Percentiles rank a stretch among this genome's conserved stretches.
phyloP scores from a whole-genome alignment of 2,797 vertebrate species.

The Anguilla pacifica region DNA sequence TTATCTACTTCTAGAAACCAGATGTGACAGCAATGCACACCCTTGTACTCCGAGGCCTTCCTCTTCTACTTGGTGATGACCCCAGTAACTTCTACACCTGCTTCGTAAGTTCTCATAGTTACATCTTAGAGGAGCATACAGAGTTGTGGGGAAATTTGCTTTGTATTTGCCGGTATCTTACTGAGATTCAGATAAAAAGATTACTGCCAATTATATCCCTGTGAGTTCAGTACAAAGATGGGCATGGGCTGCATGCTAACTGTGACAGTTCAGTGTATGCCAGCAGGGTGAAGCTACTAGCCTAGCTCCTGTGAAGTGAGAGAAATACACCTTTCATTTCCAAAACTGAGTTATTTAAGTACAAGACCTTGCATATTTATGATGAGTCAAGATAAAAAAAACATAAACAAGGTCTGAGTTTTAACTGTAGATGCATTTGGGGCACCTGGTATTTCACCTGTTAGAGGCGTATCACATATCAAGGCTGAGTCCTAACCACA shows the following conservation, averaged over 20 bases:
- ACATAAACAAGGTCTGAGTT: not conserved
- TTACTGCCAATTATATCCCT: not conserved
- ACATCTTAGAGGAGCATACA: too few species aligned
- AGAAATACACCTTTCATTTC: not conserved
- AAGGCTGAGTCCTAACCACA: constrained; percentile 1
- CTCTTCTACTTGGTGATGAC: constrained; percentile 39
- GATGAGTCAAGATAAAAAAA: not conserved
- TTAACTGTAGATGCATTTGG: not conserved
- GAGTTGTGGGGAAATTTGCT: not conserved
- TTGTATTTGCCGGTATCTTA: not conserved
- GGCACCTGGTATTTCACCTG: not conserved
- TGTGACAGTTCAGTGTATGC: not conserved
- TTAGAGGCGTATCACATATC: constrained; percentile 1
- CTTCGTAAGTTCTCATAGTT: constrained; percentile 35
- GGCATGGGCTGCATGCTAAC: not conserved
- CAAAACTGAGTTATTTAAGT: constrained; percentile 5
- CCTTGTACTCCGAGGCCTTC: constrained; percentile 40
- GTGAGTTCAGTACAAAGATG: constrained; percentile 2
- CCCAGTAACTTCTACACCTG: constrained; percentile 42
- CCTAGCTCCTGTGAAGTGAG: not conserved
- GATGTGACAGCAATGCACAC: constrained; percentile 38
- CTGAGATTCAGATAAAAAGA: not conserved
- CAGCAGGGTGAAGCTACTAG: constrained; percentile 1
- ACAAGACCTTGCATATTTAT: constrained; percentile 8
- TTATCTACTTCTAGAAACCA: constrained; percentile 23